phyloP scores from a whole-genome alignment of 53 echinoderm and acorn worm genomes.

The Zoroaster sp. region DNA sequence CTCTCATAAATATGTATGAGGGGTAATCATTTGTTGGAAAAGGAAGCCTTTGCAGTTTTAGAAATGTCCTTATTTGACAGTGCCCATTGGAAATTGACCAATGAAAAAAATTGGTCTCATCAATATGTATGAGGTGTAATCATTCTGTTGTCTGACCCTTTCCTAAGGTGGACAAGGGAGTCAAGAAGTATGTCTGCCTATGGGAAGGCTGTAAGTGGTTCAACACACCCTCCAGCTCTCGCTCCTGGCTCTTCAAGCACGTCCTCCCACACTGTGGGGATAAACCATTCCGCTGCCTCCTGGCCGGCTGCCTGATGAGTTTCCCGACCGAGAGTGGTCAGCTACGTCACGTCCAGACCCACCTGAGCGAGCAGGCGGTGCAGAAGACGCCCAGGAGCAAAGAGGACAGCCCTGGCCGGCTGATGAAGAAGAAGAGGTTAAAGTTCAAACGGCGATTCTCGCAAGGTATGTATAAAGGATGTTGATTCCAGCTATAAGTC shows the following conservation, averaged over 20 bases:
- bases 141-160: neutral
- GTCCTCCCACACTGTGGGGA: conserved; percentile 91
- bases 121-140: neutral
- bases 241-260: conserved; percentile 87
- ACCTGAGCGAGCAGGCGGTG: conserved; percentile 79
- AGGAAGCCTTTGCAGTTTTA: too few relatives aligned
- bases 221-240: conserved; percentile 88
- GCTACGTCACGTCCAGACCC: conserved; percentile 88
- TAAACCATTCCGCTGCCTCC: conserved; percentile 86
- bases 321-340: conserved; percentile 84
- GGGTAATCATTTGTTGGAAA: too few relatives aligned
- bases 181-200: conserved; percentile 85
- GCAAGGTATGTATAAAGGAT: conserved; percentile 73
- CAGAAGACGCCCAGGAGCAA: conserved; percentile 85
- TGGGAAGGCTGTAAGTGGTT: conserved; percentile 97
- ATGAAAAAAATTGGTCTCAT: neutral
- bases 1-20: too few relatives aligned
- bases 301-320: conserved; percentile 83
- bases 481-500: too few relatives aligned
- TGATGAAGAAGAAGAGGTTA: conserved; percentile 83
- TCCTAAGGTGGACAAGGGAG: conserved; percentile 72
- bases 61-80: too few relatives aligned
- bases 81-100: too few relatives aligned
- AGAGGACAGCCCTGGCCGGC: conserved; percentile 93
- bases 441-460: conserved; percentile 80